Evolutionary conservation across 35 echinoderm and acorn worm species (phyloP).

Genomic region (Heliocidaris tuberculata): DNA sequence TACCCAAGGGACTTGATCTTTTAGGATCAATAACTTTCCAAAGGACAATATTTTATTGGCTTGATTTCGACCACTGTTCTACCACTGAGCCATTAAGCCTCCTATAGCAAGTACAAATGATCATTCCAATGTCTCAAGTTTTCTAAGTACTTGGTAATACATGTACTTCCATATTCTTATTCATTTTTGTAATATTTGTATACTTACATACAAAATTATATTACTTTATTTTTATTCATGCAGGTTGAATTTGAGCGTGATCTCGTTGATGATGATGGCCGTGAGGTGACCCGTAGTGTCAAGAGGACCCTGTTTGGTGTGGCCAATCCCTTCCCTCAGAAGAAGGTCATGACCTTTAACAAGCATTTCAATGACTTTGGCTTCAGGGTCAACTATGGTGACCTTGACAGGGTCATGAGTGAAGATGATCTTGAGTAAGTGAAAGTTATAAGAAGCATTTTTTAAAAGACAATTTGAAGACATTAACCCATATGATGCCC

Average conservation of each 20-base stretch:
- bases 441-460: neutral
- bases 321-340: constrained; percentile 89
- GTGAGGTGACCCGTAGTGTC: constrained; percentile 61
- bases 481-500: neutral
- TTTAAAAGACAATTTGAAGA: neutral
- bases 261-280: constrained; percentile 67
- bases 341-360: constrained; percentile 99
- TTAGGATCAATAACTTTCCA: too few relatives aligned
- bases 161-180: too few relatives aligned
- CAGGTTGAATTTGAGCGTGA: constrained; percentile 87
- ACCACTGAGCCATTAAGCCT: too few relatives aligned
- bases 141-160: too few relatives aligned
- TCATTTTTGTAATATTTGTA: too few relatives aligned
- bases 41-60: too few relatives aligned
- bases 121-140: too few relatives aligned
- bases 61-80: too few relatives aligned
- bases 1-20: too few relatives aligned
- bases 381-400: constrained; percentile 81
- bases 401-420: constrained; percentile 64
- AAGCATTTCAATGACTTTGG: constrained; percentile 76
- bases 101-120: too few relatives aligned
- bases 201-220: too few relatives aligned
- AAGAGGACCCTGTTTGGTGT: constrained; percentile 78
- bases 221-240: neutral
- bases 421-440: constrained; percentile 71